Evolutionary conservation across 1,140 invertebrate genomes (phyloP).

Genomic region (Acyrthosiphon pisum): DNA sequence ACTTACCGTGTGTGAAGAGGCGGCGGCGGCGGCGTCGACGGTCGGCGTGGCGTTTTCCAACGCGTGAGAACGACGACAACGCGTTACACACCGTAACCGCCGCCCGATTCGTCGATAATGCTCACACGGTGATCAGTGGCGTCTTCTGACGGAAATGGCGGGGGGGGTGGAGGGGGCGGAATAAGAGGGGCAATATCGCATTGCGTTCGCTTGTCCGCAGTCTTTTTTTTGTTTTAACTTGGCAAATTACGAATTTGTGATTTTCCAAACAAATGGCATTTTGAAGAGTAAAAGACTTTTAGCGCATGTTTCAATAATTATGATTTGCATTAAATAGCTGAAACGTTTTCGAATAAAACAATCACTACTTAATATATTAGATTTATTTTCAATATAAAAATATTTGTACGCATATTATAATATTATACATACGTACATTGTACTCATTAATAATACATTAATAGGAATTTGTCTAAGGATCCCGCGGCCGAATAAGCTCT

Average conservation of each 20-base stretch:
- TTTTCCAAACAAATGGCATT: no score
- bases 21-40: neutral
- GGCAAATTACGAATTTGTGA: neutral
- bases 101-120: neutral
- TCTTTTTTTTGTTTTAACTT: neutral
- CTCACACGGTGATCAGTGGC: neutral
- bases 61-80: constrained; percentile 7
- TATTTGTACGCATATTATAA: neutral
- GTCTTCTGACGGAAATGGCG: neutral
- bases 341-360: neutral
- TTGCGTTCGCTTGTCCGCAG: neutral
- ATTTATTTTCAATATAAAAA: neutral
- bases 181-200: no score
- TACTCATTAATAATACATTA: no score
- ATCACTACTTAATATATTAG: neutral
- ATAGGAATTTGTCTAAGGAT: neutral
- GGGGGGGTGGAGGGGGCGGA: no score
- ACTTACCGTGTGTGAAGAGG: neutral
- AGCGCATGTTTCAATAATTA: neutral
- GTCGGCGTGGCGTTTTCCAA: constrained; percentile 22
- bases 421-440: no score
- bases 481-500: neutral
- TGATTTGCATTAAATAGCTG: neutral
- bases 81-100: neutral
- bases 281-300: no score